Percentiles rank a stretch among this genome's conserved stretches.
These are phyloP conservation scores for Trachythela sp. DNA, from an alignment of 64 coral and sea anemone genomes.

Conservation along the genomic window DNA sequence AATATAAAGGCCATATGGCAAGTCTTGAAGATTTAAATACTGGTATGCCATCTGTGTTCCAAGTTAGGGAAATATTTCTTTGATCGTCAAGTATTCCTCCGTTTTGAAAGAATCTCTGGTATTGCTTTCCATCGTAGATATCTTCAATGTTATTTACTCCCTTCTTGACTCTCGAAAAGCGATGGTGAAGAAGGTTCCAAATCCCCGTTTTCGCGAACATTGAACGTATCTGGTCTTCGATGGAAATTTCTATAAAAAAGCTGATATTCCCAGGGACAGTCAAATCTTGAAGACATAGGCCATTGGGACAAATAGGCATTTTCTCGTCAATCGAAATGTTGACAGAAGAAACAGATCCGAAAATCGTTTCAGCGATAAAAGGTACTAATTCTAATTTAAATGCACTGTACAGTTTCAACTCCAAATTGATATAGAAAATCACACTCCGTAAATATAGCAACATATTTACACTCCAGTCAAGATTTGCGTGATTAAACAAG, in stretches of 20 bases:
- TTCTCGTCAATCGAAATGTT: not conserved
- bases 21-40: constrained; percentile 79
- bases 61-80: constrained; percentile 59
- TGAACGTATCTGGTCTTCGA: not conserved
- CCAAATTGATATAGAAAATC: too few species aligned
- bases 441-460: too few species aligned
- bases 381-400: not conserved
- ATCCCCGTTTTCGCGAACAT: not conserved
- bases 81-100: constrained; percentile 19
- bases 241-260: not conserved
- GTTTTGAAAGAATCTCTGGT: constrained; percentile 44
- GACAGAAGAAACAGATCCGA: not conserved
- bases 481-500: too few species aligned
- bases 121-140: constrained; percentile 65
- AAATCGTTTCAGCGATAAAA: not conserved
- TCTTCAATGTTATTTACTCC: constrained; percentile 52
- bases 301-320: not conserved
- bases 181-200: not conserved
- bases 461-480: too few species aligned
- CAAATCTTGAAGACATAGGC: not conserved
- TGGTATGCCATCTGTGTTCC: constrained; percentile 63
- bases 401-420: too few species aligned
- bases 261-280: not conserved
- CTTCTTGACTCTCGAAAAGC: constrained; percentile 28
- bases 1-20: constrained; percentile 63